Percentiles rank a stretch among this genome's conserved stretches.
Conservation (phyloP, 2,888 invertebrate genomes). For the Heliconius erato region DNA sequence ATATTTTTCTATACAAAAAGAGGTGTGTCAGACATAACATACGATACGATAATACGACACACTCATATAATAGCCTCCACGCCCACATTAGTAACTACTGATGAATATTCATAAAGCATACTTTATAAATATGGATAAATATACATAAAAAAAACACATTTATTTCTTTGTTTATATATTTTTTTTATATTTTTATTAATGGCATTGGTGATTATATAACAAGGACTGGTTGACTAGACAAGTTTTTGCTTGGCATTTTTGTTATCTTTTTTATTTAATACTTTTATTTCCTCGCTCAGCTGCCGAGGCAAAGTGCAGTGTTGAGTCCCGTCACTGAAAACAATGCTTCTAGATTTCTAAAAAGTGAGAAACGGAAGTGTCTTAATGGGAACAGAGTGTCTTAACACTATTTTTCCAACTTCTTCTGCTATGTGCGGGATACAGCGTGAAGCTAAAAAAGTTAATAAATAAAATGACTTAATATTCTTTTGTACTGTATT, state of each 20-base stretch:
- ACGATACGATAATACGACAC: too few species aligned
- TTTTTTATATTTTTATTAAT: background rate
- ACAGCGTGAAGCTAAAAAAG: too few species aligned
- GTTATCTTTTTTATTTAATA: background rate
- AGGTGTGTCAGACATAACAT: background rate
- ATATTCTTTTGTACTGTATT: background rate
- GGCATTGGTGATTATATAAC: background rate
- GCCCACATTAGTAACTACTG: background rate
- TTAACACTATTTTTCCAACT: too few species aligned
- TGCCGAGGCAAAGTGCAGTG: background rate
- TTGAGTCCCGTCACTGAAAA: background rate
- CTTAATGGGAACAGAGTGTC: too few species aligned
- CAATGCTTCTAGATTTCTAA: too few species aligned
- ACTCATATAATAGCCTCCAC: background rate
- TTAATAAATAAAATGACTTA: too few species aligned
- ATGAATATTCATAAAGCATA: slow-evolving; percentile 18
- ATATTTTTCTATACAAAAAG: background rate
- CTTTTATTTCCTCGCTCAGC: too few species aligned
- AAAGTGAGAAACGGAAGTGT: too few species aligned
- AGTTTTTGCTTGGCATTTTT: slow-evolving; percentile 2
- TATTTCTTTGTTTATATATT: slow-evolving; percentile 17
- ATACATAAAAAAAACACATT: slow-evolving; percentile 5
- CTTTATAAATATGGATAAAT: slow-evolving; percentile 11
- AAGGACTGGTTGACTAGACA: background rate
- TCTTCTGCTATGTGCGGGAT: too few species aligned